Percentiles rank a stretch among this genome's conserved stretches.
These are phyloP conservation scores for Limnephilus lunatus DNA, from an alignment of 2,888 invertebrate species.

Conservation along the genomic window DNA sequence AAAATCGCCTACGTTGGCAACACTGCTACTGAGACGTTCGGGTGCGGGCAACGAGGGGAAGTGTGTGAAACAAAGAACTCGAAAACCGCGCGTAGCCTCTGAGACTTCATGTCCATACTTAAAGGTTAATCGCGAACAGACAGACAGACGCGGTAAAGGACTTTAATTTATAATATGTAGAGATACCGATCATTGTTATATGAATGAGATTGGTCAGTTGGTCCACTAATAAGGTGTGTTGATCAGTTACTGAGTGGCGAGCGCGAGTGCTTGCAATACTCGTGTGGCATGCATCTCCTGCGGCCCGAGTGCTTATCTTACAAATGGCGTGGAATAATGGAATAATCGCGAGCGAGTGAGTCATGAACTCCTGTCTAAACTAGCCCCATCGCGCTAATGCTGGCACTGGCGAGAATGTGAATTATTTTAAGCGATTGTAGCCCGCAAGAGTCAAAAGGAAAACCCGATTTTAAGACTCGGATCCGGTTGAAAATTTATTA, in stretches of 20 bases:
- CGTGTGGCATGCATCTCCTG: constrained; percentile 9
- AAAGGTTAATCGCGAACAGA: too few relatives aligned
- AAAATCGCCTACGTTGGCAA: too few relatives aligned
- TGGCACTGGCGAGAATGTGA: background rate
- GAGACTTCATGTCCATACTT: too few relatives aligned
- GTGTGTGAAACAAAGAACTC: too few relatives aligned
- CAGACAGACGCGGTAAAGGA: too few relatives aligned
- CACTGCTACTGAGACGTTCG: too few relatives aligned
- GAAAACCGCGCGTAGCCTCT: too few relatives aligned
- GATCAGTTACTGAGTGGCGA: background rate
- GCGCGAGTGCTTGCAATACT: background rate
- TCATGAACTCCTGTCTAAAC: constrained; percentile 23
- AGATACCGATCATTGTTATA: background rate
- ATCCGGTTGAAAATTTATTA: too few relatives aligned
- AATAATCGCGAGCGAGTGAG: constrained; percentile 6
- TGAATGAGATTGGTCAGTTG: background rate
- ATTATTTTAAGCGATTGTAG: background rate
- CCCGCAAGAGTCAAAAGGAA: background rate
- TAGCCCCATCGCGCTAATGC: background rate
- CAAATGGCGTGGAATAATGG: constrained; percentile 31
- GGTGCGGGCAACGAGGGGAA: too few relatives aligned
- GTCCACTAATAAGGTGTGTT: background rate
- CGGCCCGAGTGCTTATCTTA: background rate
- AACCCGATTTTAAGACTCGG: background rate
- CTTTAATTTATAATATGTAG: too few relatives aligned